Percentiles rank a stretch among this genome's conserved stretches.
phyloP scores from a whole-genome alignment of 2,888 invertebrate species.

The Temnothorax unifasciatus region DNA sequence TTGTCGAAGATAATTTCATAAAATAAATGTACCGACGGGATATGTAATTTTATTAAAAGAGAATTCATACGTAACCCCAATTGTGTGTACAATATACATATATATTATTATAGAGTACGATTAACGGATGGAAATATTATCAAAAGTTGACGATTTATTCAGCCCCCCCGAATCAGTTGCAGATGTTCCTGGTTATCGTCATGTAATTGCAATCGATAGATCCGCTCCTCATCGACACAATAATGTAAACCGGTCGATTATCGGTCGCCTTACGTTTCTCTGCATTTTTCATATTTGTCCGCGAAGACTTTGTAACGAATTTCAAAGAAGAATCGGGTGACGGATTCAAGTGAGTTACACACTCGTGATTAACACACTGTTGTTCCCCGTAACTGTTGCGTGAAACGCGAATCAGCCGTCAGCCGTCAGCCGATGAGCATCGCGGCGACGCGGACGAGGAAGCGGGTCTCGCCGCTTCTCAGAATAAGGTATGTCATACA shows the following conservation, averaged over 20 bases:
- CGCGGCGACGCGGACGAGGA: background rate
- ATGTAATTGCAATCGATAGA: background rate
- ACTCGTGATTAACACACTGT: background rate
- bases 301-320: background rate
- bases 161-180: background rate
- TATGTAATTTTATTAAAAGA: background rate
- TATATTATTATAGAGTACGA: background rate
- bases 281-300: slow-evolving; percentile 7
- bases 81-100: background rate
- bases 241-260: background rate
- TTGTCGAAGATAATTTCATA: too few relatives aligned
- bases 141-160: background rate
- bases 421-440: slow-evolving; percentile 31
- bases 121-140: background rate
- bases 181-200: background rate
- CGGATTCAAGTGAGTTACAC: background rate
- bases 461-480: slow-evolving; percentile 30
- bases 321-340: slow-evolving; percentile 23
- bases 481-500: slow-evolving; percentile 31
- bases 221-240: background rate
- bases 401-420: slow-evolving; percentile 39
- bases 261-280: background rate
- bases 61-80: background rate
- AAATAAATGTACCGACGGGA: too few relatives aligned
- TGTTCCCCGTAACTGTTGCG: slow-evolving; percentile 18